These are phyloP conservation scores for Netelia fuscicornis DNA, from an alignment of 2,888 invertebrate genomes.

Conservation along the genomic window DNA sequence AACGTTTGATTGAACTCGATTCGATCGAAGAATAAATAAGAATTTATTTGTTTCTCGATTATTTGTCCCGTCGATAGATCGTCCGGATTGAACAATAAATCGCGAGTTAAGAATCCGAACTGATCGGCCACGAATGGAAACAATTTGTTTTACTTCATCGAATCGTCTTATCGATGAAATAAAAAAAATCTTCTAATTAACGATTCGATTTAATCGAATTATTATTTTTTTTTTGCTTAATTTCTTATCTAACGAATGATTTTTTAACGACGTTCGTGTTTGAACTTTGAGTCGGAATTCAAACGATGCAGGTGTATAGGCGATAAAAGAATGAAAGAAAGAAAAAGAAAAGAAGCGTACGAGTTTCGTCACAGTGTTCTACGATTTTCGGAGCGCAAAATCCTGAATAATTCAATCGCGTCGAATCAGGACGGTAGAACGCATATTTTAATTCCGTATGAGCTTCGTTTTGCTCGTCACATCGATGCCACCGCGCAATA, in stretches of 20 bases:
- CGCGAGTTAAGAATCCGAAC: no score
- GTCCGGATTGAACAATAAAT: background rate
- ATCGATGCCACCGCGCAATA: conserved; percentile 21
- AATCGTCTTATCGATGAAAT: no score
- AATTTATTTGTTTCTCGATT: background rate
- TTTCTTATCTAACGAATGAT: no score
- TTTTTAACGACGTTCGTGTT: no score
- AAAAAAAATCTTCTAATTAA: no score
- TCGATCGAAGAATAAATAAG: conserved; percentile 19
- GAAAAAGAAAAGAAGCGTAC: background rate
- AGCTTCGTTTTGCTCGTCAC: background rate
- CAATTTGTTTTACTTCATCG: no score
- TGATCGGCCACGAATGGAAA: no score
- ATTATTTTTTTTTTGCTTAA: no score
- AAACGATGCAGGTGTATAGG: background rate
- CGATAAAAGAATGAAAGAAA: background rate
- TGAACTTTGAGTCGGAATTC: background rate
- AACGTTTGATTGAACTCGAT: conserved; percentile 43
- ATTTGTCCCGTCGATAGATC: background rate
- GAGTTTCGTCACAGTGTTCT: background rate
- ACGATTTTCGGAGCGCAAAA: background rate
- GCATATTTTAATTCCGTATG: conserved; percentile 5
- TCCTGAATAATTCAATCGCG: background rate
- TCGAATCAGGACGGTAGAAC: background rate
- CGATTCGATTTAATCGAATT: no score